Evolutionary conservation across 2,113 vertebrate species (phyloP).

Genomic region (Athene noctua): DNA sequence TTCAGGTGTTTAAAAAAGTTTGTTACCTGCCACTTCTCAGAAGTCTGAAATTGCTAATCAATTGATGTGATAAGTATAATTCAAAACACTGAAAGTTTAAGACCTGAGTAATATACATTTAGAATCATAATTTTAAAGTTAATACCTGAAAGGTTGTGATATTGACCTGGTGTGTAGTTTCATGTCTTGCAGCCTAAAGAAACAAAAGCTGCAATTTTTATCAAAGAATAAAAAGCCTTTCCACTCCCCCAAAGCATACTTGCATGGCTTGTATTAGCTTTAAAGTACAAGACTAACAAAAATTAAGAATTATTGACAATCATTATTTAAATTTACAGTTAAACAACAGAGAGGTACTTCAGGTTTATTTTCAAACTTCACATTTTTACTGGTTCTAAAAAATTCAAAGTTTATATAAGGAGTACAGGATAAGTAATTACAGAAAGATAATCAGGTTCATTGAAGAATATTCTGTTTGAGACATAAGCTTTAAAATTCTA

Average conservation of each 20-base stretch:
- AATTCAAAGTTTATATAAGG: neutral
- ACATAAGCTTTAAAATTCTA: neutral
- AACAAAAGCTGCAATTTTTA: constrained; percentile 40
- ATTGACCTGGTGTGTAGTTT: constrained; percentile 79
- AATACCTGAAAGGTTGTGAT: constrained; percentile 87
- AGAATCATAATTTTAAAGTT: neutral
- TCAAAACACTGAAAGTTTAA: neutral
- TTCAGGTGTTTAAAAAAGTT: neutral
- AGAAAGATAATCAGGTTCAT: neutral
- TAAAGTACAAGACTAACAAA: neutral
- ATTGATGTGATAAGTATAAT: neutral
- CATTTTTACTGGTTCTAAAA: neutral
- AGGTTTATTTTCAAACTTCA: neutral
- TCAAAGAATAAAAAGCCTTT: neutral
- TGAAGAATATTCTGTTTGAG: neutral
- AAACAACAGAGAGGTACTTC: neutral
- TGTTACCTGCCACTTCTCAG: neutral
- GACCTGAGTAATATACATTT: neutral
- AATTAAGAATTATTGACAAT: neutral
- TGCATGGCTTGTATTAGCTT: neutral
- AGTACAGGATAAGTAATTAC: neutral
- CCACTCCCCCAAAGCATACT: neutral
- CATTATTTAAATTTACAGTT: neutral
- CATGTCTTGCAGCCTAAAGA: constrained; percentile 79
- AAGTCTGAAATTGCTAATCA: neutral